phyloP scores from a whole-genome alignment of 2,797 vertebrate species.

The Sphenodon punctatus region DNA sequence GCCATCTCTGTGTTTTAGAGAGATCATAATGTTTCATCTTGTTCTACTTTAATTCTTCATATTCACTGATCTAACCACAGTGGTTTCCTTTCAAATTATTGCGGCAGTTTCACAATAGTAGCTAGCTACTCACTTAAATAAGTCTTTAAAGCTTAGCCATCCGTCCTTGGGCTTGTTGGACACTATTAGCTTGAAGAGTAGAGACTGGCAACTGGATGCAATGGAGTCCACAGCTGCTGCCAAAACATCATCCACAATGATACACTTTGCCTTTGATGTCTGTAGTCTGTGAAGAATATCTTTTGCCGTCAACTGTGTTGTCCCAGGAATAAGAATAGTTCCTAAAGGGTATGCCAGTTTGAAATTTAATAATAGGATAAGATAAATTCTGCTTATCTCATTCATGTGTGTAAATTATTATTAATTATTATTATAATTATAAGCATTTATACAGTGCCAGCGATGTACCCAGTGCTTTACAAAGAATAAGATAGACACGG shows the following conservation, averaged over 20 bases:
- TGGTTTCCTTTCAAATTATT: neutral
- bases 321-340: slow-evolving; percentile 80
- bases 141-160: slow-evolving; percentile 76
- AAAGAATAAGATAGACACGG: too few species aligned
- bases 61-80: neutral
- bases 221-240: slow-evolving; percentile 77
- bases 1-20: neutral
- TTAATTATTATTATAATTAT: too few species aligned
- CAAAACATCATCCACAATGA: slow-evolving; percentile 75
- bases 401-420: neutral
- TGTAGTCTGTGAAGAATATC: slow-evolving; percentile 81
- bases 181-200: slow-evolving; percentile 77
- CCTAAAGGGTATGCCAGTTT: slow-evolving; percentile 62
- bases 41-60: neutral
- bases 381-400: neutral
- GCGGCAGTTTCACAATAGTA: neutral
- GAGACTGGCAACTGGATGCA: slow-evolving; percentile 70
- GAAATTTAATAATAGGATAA: neutral
- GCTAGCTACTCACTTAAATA: slow-evolving; percentile 70
- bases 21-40: neutral
- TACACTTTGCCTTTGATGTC: slow-evolving; percentile 79
- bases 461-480: too few species aligned
- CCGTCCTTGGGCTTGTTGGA: slow-evolving; percentile 71
- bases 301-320: slow-evolving; percentile 80
- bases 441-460: too few species aligned